Percentiles rank a stretch among this genome's conserved stretches.
These are phyloP conservation scores for Theropithecus gelada DNA, from an alignment of 2,113 vertebrate genomes.

Conservation along the genomic window DNA sequence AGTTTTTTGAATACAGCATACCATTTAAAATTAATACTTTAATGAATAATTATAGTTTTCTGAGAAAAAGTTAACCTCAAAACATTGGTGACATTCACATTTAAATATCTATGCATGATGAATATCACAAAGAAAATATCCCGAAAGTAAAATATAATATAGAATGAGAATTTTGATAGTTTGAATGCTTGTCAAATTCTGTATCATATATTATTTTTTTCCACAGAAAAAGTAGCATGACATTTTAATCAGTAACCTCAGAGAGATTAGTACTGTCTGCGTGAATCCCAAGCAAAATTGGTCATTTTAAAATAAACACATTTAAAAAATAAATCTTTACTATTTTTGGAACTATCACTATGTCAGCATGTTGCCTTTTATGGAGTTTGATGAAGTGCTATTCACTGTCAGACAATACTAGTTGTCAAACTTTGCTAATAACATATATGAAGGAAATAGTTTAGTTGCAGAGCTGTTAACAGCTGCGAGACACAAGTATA, in stretches of 20 bases:
- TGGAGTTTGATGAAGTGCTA: neutral
- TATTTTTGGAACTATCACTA: neutral
- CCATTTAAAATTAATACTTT: neutral
- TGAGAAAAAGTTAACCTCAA: slow-evolving; percentile 4
- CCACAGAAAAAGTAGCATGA: neutral
- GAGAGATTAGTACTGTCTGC: neutral
- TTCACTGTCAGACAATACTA: neutral
- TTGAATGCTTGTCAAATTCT: neutral
- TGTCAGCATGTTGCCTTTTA: neutral
- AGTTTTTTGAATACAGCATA: neutral
- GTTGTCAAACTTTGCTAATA: neutral
- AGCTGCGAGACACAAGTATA: neutral
- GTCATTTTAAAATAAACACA: neutral
- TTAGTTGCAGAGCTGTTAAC: neutral
- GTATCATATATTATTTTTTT: neutral
- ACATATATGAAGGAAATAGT: neutral
- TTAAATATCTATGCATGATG: slow-evolving; percentile 5
- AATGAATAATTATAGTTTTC: slow-evolving; percentile 40
- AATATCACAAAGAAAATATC: neutral
- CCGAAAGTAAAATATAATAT: neutral
- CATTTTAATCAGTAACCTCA: neutral
- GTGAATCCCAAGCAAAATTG: neutral
- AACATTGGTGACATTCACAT: neutral
- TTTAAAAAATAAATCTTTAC: neutral
- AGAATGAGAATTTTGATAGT: neutral